Percentiles rank a stretch among this genome's conserved stretches.
These are phyloP conservation scores for Macrotis lagotis DNA, from an alignment of 2,113 vertebrate genomes.

Conservation along the genomic window DNA sequence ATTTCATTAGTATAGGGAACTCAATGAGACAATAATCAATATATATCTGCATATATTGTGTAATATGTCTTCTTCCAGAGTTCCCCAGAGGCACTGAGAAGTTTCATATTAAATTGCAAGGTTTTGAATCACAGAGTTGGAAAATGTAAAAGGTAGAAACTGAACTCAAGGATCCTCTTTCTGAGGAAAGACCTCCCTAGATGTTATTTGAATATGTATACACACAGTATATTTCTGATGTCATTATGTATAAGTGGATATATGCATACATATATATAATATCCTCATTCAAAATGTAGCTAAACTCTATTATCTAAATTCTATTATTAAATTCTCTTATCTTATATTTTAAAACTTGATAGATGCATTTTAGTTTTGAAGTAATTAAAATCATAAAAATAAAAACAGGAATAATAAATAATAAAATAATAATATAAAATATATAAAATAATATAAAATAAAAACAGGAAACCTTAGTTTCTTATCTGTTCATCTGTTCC, in stretches of 20 bases:
- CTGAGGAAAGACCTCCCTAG: neutral
- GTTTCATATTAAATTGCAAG: neutral
- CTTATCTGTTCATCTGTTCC: neutral
- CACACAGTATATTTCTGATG: no score
- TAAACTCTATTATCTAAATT: no score
- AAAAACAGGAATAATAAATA: neutral
- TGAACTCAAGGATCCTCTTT: neutral
- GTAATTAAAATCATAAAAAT: neutral
- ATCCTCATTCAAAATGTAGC: neutral
- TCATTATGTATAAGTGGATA: neutral
- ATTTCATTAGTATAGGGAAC: neutral
- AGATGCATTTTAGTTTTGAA: neutral
- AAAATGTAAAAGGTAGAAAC: neutral
- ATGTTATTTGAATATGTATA: neutral
- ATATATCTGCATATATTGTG: neutral
- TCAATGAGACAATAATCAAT: neutral
- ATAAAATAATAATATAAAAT: no score
- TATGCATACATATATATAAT: no score
- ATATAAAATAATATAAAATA: neutral
- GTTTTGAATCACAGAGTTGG: neutral
- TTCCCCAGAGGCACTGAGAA: neutral
- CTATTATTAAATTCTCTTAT: neutral
- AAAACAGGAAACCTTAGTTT: neutral
- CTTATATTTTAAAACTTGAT: neutral
- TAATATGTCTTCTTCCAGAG: neutral